Evolutionary conservation across 53 echinoderm and acorn worm genomes (phyloP).

Genomic region (Holothuria scabra): DNA sequence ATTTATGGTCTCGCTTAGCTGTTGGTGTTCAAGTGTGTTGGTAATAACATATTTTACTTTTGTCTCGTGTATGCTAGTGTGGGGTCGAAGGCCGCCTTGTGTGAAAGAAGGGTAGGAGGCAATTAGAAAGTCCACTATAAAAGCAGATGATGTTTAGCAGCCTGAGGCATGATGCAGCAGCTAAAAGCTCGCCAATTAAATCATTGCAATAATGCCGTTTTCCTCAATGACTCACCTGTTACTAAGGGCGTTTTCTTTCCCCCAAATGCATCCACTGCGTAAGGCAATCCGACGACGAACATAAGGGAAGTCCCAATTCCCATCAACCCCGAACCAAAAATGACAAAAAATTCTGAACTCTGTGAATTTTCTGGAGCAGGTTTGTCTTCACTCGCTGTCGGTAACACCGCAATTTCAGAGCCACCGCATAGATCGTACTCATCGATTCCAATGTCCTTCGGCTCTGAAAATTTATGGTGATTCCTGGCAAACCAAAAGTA

Average conservation of each 20-base stretch:
- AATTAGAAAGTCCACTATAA: too few species aligned
- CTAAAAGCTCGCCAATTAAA: too few species aligned
- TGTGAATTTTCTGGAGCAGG: constrained; percentile 27
- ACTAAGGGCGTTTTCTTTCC: constrained; percentile 55
- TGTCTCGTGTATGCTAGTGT: too few species aligned
- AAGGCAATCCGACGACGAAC: constrained; percentile 79
- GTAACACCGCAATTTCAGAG: background rate
- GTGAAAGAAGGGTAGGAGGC: too few species aligned
- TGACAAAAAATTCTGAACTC: constrained; percentile 55
- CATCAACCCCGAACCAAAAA: constrained; percentile 58
- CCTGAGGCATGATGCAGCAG: too few species aligned
- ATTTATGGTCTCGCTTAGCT: too few species aligned
- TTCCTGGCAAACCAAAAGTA: constrained; percentile 62
- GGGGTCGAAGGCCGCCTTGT: too few species aligned
- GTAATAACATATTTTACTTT: too few species aligned
- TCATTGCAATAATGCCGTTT: too few species aligned
- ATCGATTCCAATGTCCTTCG: background rate
- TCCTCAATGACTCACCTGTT: constrained; percentile 56
- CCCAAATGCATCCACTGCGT: constrained; percentile 59
- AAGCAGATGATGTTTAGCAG: too few species aligned
- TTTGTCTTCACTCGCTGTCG: background rate
- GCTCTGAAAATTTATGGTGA: constrained; percentile 13
- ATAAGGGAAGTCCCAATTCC: constrained; percentile 81
- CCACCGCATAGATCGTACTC: constrained; percentile 24
- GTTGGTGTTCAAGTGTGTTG: too few species aligned